Percentiles rank a stretch among this genome's conserved stretches.
Conservation (phyloP, 2,113 vertebrate species). For the Lanius collurio region DNA sequence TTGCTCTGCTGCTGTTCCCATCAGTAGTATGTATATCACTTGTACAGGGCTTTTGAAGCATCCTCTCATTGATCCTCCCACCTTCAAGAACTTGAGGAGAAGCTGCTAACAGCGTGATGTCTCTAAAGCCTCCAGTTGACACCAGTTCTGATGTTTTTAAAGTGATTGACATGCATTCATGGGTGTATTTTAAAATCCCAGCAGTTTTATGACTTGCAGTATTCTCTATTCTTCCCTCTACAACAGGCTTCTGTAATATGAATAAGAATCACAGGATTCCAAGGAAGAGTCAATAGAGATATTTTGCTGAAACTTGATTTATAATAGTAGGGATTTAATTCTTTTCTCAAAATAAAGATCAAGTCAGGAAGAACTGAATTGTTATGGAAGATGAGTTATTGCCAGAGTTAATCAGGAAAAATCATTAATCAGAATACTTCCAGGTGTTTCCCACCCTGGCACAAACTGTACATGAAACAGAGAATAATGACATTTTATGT, state of each 20-base stretch:
- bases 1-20: neutral
- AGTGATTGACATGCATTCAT: neutral
- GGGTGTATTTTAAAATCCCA: neutral
- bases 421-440: neutral
- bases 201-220: neutral
- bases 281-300: neutral
- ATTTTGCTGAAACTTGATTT: neutral
- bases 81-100: constrained; percentile 12
- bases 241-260: neutral
- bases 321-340: neutral
- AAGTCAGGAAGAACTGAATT: neutral
- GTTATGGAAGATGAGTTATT: neutral
- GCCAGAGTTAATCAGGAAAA: neutral
- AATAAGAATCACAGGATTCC: neutral
- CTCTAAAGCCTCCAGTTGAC: constrained; percentile 4
- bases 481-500: neutral
- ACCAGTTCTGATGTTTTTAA: neutral
- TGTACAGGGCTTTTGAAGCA: constrained; percentile 26
- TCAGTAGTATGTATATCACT: neutral
- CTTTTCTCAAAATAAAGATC: neutral
- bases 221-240: neutral
- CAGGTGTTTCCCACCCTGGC: neutral
- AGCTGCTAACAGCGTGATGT: neutral
- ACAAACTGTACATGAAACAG: neutral
- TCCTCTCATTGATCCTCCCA: constrained; percentile 1